phyloP scores from a whole-genome alignment of 2,113 vertebrate species.

The Vulpes vulpes region DNA sequence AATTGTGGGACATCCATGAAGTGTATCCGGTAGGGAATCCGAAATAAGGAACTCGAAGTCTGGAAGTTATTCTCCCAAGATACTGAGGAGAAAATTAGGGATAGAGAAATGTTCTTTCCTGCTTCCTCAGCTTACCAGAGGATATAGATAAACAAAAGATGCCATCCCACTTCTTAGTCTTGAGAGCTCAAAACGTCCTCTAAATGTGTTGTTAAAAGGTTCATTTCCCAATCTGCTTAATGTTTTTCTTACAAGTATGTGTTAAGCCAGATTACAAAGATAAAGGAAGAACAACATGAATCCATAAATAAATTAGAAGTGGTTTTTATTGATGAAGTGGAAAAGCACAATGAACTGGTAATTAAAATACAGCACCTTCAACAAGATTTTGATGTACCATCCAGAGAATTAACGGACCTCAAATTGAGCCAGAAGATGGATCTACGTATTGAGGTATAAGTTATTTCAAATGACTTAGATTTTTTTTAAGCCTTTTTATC shows the following conservation, averaged over 20 bases:
- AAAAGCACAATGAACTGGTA: constrained; percentile 82
- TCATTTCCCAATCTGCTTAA: constrained; percentile 36
- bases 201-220: not conserved
- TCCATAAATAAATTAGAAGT: constrained; percentile 77
- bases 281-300: constrained; percentile 80
- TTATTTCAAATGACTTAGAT: constrained; percentile 39
- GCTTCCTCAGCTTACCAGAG: not conserved
- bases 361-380: constrained; percentile 76
- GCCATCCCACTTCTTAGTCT: not conserved
- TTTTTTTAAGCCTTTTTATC: constrained; percentile 2
- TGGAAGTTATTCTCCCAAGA: not conserved
- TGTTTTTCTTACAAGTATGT: constrained; percentile 82
- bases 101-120: not conserved
- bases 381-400: constrained; percentile 14
- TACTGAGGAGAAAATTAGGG: not conserved
- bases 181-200: not conserved
- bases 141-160: not conserved
- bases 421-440: constrained; percentile 69
- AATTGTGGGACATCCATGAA: not conserved
- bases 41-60: not conserved
- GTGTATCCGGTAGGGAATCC: not conserved
- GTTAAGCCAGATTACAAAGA: constrained; percentile 74
- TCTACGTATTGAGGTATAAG: constrained; percentile 73
- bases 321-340: constrained; percentile 83
- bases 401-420: constrained; percentile 58